Base-by-base conservation (phyloP, 1,140 invertebrate species). In the Heliconius hewitsoni region DNA sequence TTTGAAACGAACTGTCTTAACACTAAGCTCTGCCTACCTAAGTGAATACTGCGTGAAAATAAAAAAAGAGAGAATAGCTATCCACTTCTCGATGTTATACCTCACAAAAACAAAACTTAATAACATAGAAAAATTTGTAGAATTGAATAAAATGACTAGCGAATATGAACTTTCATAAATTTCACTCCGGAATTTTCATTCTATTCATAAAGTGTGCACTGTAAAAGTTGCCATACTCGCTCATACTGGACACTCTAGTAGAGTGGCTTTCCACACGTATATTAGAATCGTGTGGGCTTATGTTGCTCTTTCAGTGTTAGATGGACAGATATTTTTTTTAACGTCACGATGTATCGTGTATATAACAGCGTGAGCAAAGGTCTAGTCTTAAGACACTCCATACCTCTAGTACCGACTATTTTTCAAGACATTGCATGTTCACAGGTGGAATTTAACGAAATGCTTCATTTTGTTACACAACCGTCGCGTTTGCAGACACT, bases 81-180 rank as follows among this genome's bases (percentile, higher is more conserved):
- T 18, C 50, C 18, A 19, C 18, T 52, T 8, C 18, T 8, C 50
- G 1, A 27, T 23, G 23, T 60, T 60, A 60, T 2, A 60, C 23
- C 9, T 23, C 19, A n/a, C 52, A 55, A 55, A 19, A 55, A 19
- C 52, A 9, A n/a, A 55, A 18, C 52, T 55, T 55, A 55, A 55
- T n/a, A 55, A 55, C 18, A 55, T n/a, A 16, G 19, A 60, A 60
- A 60, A 60, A 6, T 60, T 60, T 23, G 8, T 60, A 23, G 55
- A 60, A 60, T 60, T 60, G 55, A 60, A 60, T 60, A 60, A 60
- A 60, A 60, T 60, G 55, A 60, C 55, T 27, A 60, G 55, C 55
- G 55, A 23, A 60, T 60, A 60, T 60, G 55, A 27, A 60, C 55
- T 60, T 60, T 60, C 55, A 60, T 60, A 60, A 8, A 60, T 60